Conservation (phyloP, 2,888 invertebrate species). For the Nebria brevicollis region DNA sequence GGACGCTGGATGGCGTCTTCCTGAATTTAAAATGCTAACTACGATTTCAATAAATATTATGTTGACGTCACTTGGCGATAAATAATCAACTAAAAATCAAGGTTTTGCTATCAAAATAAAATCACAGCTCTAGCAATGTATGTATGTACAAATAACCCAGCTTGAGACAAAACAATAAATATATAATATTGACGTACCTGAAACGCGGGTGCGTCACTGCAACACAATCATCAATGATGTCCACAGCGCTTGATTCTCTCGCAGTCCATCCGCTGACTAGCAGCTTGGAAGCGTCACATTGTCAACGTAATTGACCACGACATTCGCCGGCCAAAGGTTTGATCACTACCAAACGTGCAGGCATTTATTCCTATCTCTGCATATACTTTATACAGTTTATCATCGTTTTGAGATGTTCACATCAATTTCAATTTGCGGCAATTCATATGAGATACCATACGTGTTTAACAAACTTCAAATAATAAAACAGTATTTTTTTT, state of each 20-base stretch:
- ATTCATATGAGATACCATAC: no score
- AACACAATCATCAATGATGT: constrained; percentile 12
- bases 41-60: neutral
- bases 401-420: no score
- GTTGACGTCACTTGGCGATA: neutral
- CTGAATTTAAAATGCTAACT: neutral
- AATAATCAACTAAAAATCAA: neutral
- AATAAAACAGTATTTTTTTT: no score
- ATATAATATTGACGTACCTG: constrained; percentile 11
- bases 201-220: constrained; percentile 6
- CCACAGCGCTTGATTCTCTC: constrained; percentile 2
- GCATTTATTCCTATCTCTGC: neutral
- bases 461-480: no score
- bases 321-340: constrained; percentile 18
- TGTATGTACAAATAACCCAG: no score
- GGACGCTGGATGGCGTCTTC: neutral
- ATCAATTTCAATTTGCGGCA: no score
- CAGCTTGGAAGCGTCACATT: neutral
- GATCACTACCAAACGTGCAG: neutral
- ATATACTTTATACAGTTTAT: no score
- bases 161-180: neutral
- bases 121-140: neutral
- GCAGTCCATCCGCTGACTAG: constrained; percentile 7
- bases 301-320: constrained; percentile 10
- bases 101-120: neutral